Evolutionary conservation across 2,113 vertebrate genomes (phyloP).

Genomic region (Percina caprodes): DNA sequence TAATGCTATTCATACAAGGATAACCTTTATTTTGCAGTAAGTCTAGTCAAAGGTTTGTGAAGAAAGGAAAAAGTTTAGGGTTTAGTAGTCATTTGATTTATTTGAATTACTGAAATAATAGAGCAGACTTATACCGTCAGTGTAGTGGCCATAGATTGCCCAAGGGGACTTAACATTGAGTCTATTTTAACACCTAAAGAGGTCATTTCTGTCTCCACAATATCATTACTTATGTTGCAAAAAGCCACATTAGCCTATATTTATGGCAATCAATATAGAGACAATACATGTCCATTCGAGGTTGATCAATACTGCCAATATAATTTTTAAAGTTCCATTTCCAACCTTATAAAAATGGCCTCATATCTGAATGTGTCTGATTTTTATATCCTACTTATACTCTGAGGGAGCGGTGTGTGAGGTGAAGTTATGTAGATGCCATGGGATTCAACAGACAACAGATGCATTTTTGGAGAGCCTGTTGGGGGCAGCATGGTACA

Average conservation of each 20-base stretch:
- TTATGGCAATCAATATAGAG: conserved; percentile 70
- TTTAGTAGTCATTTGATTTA: conserved; percentile 41
- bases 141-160: conserved; percentile 39
- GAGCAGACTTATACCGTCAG: conserved; percentile 28
- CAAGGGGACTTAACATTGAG: conserved; percentile 52
- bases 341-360: conserved; percentile 14
- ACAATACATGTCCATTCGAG: conserved; percentile 37
- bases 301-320: conserved; percentile 31
- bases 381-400: background rate
- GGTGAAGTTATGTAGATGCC: conserved; percentile 22
- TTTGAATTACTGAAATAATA: conserved; percentile 34
- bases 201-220: conserved; percentile 62
- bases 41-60: conserved; percentile 9
- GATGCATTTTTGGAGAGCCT: conserved; percentile 63
- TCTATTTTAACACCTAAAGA: conserved; percentile 61
- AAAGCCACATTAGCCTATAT: conserved; percentile 70
- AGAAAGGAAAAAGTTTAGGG: conserved; percentile 27
- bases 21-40: background rate
- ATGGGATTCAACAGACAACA: conserved; percentile 35
- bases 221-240: conserved; percentile 64
- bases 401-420: conserved; percentile 6
- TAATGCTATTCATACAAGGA: background rate
- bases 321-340: conserved; percentile 26
- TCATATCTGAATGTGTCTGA: background rate
- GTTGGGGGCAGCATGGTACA: conserved; percentile 85